Conservation (phyloP, 2,113 vertebrate genomes). For the Rhea americana region DNA sequence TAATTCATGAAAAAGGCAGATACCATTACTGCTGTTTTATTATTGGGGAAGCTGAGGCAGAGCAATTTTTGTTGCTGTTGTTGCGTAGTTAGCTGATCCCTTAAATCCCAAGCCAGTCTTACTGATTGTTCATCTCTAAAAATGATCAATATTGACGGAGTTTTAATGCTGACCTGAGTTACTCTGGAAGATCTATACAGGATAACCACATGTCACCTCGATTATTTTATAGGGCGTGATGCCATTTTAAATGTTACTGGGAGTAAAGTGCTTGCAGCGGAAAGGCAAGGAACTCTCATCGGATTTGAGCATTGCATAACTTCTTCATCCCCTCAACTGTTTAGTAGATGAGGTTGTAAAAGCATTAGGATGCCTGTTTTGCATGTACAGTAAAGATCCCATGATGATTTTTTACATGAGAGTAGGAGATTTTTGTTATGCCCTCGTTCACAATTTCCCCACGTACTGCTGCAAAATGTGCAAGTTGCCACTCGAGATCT, state of each 20-base stretch:
- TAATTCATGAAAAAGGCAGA: background rate
- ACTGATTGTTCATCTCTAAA: background rate
- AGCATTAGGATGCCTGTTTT: background rate
- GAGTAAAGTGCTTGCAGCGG: background rate
- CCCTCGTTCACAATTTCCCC: background rate
- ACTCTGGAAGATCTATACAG: background rate
- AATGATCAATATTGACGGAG: background rate
- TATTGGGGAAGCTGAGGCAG: background rate
- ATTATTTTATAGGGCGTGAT: background rate
- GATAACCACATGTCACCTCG: background rate
- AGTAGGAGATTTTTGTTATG: background rate
- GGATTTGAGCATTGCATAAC: background rate
- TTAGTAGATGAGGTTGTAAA: background rate
- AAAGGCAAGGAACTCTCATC: background rate
- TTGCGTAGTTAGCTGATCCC: background rate
- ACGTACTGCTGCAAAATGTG: background rate
- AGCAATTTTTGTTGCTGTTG: background rate
- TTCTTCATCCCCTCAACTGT: background rate
- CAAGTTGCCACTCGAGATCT: background rate
- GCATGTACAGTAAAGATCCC: background rate
- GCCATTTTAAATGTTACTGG: background rate
- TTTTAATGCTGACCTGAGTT: background rate
- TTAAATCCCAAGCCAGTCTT: background rate
- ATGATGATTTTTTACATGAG: background rate
- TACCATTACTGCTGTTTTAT: background rate